phyloP scores from a whole-genome alignment of 2,797 vertebrate species.

The Sebastes miniatus region DNA sequence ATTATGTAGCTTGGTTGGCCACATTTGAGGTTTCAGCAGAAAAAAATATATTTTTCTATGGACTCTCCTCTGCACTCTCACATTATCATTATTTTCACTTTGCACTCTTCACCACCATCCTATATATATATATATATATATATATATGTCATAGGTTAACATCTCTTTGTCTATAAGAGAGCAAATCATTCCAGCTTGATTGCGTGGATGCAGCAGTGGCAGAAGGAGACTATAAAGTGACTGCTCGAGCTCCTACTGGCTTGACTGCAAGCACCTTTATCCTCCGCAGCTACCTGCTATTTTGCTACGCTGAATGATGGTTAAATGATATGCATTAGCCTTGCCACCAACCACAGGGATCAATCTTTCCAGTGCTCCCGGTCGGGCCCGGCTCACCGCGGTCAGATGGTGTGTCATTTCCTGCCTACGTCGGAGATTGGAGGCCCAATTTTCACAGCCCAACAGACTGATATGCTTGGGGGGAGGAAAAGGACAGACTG shows the following conservation, averaged over 20 bases:
- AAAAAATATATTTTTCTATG: neutral
- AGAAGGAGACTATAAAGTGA: conserved; percentile 49
- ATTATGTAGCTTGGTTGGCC: neutral
- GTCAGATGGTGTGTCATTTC: conserved; percentile 74
- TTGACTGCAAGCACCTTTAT: conserved; percentile 63
- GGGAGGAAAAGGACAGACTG: conserved; percentile 46
- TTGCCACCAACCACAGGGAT: conserved; percentile 73
- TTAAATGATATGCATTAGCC: conserved; percentile 84
- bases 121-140: neutral
- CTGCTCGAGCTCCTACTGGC: conserved; percentile 19
- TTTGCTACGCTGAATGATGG: conserved; percentile 73
- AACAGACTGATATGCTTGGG: conserved; percentile 71
- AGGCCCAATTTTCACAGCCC: conserved; percentile 78
- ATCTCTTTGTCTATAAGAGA: conserved; percentile 37
- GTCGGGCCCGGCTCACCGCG: conserved; percentile 39
- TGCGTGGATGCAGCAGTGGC: conserved; percentile 35
- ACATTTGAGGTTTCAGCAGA: neutral
- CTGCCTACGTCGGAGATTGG: conserved; percentile 77
- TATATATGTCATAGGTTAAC: conserved; percentile 24
- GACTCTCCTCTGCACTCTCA: neutral
- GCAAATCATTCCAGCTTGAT: conserved; percentile 41
- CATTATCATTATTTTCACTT: conserved; percentile 23
- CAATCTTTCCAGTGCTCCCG: conserved; percentile 74
- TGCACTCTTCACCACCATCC: neutral
- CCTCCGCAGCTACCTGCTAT: conserved; percentile 64